These are phyloP conservation scores for Brachyhypopomus occidentalis DNA, from an alignment of 2,113 vertebrate genomes.

Conservation along the genomic window DNA sequence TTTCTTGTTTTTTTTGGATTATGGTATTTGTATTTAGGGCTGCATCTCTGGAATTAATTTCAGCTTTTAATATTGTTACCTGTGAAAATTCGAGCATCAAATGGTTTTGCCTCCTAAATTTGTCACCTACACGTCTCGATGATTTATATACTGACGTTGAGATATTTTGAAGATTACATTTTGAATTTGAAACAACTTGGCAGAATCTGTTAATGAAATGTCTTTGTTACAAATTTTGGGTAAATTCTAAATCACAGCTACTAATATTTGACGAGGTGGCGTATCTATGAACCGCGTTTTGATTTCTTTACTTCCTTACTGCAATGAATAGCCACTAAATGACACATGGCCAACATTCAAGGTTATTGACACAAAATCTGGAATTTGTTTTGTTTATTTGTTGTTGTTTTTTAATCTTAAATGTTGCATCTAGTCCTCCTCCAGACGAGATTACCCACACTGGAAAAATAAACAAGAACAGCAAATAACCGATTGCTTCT, in stretches of 20 bases:
- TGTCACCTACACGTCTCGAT: not conserved
- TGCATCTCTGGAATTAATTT: constrained; percentile 46
- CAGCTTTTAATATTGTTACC: constrained; percentile 34
- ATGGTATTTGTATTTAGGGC: constrained; percentile 49
- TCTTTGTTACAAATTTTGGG: not conserved
- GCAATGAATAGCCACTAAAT: not conserved
- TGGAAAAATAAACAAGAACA: constrained; percentile 54
- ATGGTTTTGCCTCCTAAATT: not conserved
- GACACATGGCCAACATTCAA: not conserved
- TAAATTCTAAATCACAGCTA: not conserved
- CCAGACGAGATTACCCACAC: constrained; percentile 32
- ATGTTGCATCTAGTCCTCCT: not conserved
- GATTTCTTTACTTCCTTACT: not conserved
- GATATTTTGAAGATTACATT: not conserved
- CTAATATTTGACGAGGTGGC: not conserved
- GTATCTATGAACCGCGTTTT: not conserved
- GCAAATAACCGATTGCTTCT: constrained; percentile 7
- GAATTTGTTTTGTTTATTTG: not conserved
- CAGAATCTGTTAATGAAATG: not conserved
- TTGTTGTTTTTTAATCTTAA: not conserved
- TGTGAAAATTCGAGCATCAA: not conserved
- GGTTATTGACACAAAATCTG: not conserved
- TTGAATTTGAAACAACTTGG: not conserved
- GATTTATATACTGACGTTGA: not conserved
- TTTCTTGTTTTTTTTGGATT: constrained; percentile 53